A percentile compares a stretch with the other conserved stretches of the same genome.
These are phyloP conservation scores for Magallana angulata DNA, from an alignment of 1,140 invertebrate species.

Conservation along the genomic window DNA sequence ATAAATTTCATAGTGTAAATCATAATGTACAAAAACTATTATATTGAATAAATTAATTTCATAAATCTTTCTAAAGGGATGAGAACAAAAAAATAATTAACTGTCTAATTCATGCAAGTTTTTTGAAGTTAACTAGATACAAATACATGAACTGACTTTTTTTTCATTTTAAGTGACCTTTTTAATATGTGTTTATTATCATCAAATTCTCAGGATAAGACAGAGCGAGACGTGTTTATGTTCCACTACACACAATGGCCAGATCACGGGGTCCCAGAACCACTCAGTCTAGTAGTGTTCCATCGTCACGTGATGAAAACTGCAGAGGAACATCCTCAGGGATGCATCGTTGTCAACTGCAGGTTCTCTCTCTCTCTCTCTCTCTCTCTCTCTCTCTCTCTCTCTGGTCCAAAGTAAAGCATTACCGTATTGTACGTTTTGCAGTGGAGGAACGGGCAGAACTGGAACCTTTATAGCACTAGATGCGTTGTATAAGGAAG, in stretches of 20 bases:
- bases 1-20: too few species aligned
- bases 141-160: too few species aligned
- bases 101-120: too few species aligned
- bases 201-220: not conserved
- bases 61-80: too few species aligned
- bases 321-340: not conserved
- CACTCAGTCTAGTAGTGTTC: slow-evolving; percentile 35
- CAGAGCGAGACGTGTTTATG: not conserved
- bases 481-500: not conserved
- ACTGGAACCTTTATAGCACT: not conserved
- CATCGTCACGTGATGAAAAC: not conserved
- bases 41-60: too few species aligned
- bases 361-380: not conserved
- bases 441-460: not conserved
- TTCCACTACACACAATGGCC: slow-evolving; percentile 46
- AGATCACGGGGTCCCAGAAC: slow-evolving; percentile 38
- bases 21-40: too few species aligned
- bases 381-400: too few species aligned
- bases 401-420: too few species aligned
- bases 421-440: not conserved
- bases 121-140: too few species aligned
- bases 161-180: too few species aligned
- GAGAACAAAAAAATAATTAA: too few species aligned
- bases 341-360: slow-evolving; percentile 29
- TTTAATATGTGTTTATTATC: too few species aligned